These are phyloP conservation scores for Macrotrachela quadricornifera DNA, from an alignment of 1,140 invertebrate species.

Conservation along the genomic window DNA sequence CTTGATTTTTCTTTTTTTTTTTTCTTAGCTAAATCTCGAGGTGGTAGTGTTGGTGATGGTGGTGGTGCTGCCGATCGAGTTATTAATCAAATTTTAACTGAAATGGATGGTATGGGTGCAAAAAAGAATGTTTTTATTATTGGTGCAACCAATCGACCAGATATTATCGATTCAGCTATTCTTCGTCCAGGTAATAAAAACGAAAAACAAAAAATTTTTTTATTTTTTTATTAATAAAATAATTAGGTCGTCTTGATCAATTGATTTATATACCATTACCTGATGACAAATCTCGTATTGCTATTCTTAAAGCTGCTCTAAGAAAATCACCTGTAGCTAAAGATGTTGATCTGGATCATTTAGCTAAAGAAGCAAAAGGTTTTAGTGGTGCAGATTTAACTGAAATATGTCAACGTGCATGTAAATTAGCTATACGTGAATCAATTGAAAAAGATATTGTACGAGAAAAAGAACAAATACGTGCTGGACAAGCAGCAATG, in stretches of 20 bases:
- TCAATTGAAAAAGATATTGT: conserved; percentile 85
- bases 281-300: conserved; percentile 85
- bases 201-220: too few relatives aligned
- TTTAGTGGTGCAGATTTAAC: conserved; percentile 97
- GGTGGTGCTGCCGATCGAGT: conserved; percentile 87
- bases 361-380: conserved; percentile 84
- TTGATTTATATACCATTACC: conserved; percentile 97
- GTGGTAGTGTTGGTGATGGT: conserved; percentile 85
- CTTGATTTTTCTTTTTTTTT: not conserved
- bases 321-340: conserved; percentile 84
- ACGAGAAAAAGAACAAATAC: conserved; percentile 47
- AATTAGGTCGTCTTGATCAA: conserved; percentile 66
- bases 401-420: conserved; percentile 96
- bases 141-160: conserved; percentile 69
- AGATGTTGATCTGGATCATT: conserved; percentile 77
- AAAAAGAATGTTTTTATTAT: conserved; percentile 99
- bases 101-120: conserved; percentile 99
- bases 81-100: conserved; percentile 97
- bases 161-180: conserved; percentile 98
- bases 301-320: conserved; percentile 48
- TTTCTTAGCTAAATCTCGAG: conserved; percentile 40
- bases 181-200: conserved; percentile 49
- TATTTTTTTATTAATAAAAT: too few relatives aligned
- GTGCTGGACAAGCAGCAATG: conserved; percentile 13
- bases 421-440: conserved; percentile 92